Evolutionary conservation across 1,140 invertebrate genomes (phyloP), one percentile per base, ranked within the genome.

Genomic region (Megathymus violae): DNA sequence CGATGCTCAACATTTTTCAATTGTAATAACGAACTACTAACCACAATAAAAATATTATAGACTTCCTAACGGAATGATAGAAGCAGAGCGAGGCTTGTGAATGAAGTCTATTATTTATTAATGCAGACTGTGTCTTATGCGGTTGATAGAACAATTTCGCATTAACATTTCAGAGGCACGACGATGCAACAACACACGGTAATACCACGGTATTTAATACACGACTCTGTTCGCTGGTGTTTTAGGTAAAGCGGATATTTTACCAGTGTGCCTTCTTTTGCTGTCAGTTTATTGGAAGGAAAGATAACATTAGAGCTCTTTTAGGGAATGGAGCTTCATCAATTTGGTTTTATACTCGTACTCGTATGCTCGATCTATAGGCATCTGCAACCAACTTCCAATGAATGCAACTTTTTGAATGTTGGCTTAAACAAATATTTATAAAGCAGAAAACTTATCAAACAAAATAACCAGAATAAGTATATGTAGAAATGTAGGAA

Each of bases 81-180:
- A 31, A 31, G 9, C 27, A 9, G 9, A 31, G 9, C 9, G 27
- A 31, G 27, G 7, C 4, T 31, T 31, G 27, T 31, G 27, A 31
- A 31, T 31, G 27, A 31, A 31, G 27, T 31, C 3, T 31, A 31
- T 31, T 31, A 31, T 31, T 31, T 31, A 31, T 31, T 31, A 4
- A 31, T 31, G 27, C 27, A 31, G 27, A 3, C 27, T 31, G 27
- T 31, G 27, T 31, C 27, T 31, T 31, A 1, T 31, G 9, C 27
- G 4, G 44, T 9, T 34, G 13, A 50, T n/a, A 16, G 47, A 14
- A 15, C 13, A 50, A 34, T 50, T 50, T 50, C 27, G 25, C 27
- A 34, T 50, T 50, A 31, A 50, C 34, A 50, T 50, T 50, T 50
- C 34, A 34, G 7, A 10, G 9, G 25, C 27, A 34, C 13, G 7